Evolutionary conservation across 2,888 invertebrate genomes (phyloP), one percentile per base, ranked within the genome.

Genomic region (Nymphalis polychloros): DNA sequence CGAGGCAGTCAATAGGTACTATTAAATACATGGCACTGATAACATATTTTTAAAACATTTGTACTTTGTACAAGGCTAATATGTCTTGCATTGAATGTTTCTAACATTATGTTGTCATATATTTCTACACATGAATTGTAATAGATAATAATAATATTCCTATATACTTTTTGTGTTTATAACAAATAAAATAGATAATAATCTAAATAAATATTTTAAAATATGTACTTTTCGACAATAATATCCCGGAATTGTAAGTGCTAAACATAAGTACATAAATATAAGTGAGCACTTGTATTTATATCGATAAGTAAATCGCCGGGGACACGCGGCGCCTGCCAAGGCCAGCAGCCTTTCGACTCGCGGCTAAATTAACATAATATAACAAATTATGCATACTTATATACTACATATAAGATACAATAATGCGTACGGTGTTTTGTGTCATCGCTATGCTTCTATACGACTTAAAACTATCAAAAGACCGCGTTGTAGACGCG

Each of bases 291-390:
- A 68, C 59, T 59, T 60, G 47, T 70, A 70, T 68, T 60, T 59
- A 68, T 65, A 68, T 67, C 55, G 52, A 68, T 68, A 68, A 70
- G 63, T 68, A 68, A 70, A 66, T 71, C 60, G 68, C 57, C 55
- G 78, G 78, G 76, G 70, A 70, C 70, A 74, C 68, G 74, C 77
- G 83, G 85, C 84, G 85, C 85, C 86, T 80, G 74, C 77, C 89
- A 89, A 90, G 91, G 91, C 77, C 89, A 79, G 73, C 84, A 74
- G 86, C 89, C 88, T 90, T 89, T 90, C 89, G 84, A 87, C 81
- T 85, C 78, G 74, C 78, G 73, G 72, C 77, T 77, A 77, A 81
- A 86, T 88, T 89, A 86, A 82, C 88, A 88, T 89, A 86, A 84
- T 85, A 82, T 81, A 83, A 85, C 81, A 83, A 82, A 84, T 82